Evolutionary conservation across 2,888 invertebrate genomes (phyloP), one percentile per base, ranked within the genome.

Genomic region (Cotesia congregata): DNA sequence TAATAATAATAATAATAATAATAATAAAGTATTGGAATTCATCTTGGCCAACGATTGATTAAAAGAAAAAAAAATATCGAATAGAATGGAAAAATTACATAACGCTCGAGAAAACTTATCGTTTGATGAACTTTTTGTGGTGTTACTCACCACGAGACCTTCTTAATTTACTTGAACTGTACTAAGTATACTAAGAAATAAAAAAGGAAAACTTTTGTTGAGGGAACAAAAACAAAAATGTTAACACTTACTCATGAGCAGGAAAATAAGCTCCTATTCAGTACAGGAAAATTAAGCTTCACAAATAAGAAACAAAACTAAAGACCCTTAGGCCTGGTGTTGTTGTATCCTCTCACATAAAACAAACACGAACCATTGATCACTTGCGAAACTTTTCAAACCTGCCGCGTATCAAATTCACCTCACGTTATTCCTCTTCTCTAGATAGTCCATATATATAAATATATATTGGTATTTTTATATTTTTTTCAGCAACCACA

Each of bases 401-500:
- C 62, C 62, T 17, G 20, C 62, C 15, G 64, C 65, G 65, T 72
- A 64, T 72, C 41, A 62, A 41, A 72, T 72, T 72, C 72, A 64
- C 38, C 30, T 64, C 72, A 72, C 72, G 72, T 72, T 72, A 62
- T 15, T 64, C 30, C 64, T 50, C 50, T 50, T 7, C 12, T 12
- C 50, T 60, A 38, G 30, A 30, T 30, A 30, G 30, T 30, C 3
- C 30, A 30, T 30, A 30, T 30, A 30, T 30, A 30, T 30, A 30
- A 1, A 30, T 30, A 30, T 30, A 2, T 30, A 30, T 30, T 30
- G 12, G 50, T 41, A 50, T 50, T 50, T 50, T 50, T 30, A 30
- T 30, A 30, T 30, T 50, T 50, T 50, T 50, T 50, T 50, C 1
- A 50, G 12, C 7, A 50, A 50, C 12, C 50, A 12, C 50, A 50